These are phyloP conservation scores for Aspidoscelis tigris DNA, from an alignment of 2,113 vertebrate genomes.

Conservation along the genomic window DNA sequence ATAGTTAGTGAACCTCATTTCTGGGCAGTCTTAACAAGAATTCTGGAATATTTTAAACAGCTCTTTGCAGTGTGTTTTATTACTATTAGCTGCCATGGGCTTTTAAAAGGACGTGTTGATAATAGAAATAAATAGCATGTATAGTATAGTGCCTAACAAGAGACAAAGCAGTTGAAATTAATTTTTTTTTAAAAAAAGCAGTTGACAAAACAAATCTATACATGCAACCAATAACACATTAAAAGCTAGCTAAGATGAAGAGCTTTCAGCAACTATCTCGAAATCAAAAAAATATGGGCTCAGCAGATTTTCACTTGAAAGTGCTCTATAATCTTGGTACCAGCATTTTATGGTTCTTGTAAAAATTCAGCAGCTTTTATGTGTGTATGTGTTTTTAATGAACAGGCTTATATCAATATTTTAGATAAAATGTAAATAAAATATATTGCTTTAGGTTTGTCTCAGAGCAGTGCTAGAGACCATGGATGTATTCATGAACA, in stretches of 20 bases:
- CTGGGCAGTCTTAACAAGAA: too few relatives aligned
- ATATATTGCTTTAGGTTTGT: background rate
- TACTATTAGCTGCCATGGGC: too few relatives aligned
- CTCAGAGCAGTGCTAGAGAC: background rate
- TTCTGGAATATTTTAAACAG: too few relatives aligned
- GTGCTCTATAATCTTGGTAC: background rate
- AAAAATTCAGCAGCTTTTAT: background rate
- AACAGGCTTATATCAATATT: background rate
- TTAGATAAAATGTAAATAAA: background rate
- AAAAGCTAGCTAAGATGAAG: background rate
- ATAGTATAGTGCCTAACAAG: too few relatives aligned
- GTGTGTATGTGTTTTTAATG: too few relatives aligned
- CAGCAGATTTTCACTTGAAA: background rate
- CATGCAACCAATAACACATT: background rate
- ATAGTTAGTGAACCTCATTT: too few relatives aligned
- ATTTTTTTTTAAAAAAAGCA: background rate
- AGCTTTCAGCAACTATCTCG: background rate
- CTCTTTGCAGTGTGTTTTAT: too few relatives aligned
- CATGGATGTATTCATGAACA: too few relatives aligned
- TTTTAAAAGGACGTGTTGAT: too few relatives aligned
- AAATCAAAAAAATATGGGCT: background rate
- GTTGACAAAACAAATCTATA: background rate
- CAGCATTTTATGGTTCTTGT: background rate
- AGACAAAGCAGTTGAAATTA: too few relatives aligned
- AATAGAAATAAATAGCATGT: background rate